Percentiles rank a stretch among this genome's conserved stretches.
These are phyloP conservation scores for Caenorhabditis angaria DNA, from an alignment of 2,888 invertebrate genomes.

Conservation along the genomic window DNA sequence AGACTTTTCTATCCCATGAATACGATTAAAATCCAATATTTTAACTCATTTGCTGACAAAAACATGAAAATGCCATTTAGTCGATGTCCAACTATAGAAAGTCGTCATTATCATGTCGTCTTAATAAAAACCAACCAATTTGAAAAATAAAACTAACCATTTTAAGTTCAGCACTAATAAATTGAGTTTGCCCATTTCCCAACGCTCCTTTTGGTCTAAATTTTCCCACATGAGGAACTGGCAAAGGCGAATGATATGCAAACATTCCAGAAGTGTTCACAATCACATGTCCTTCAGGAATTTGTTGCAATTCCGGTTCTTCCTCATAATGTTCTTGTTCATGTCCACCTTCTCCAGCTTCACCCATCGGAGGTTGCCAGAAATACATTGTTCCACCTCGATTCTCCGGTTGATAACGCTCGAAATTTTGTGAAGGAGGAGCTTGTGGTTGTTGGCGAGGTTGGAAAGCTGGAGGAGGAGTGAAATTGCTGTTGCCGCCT, in stretches of 20 bases:
- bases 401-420: conserved; percentile 30
- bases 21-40: too few species aligned
- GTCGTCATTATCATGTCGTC: neutral
- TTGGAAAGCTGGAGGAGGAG: conserved; percentile 10
- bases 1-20: too few species aligned
- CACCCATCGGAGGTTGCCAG: conserved; percentile 14
- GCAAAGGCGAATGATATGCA: conserved; percentile 45
- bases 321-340: conserved; percentile 14
- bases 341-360: conserved; percentile 3
- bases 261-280: conserved; percentile 44
- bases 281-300: conserved; percentile 24
- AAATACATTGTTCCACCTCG: conserved; percentile 54
- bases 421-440: neutral
- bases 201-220: conserved; percentile 53
- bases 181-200: conserved; percentile 49
- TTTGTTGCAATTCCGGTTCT: conserved; percentile 13
- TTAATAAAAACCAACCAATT: too few species aligned
- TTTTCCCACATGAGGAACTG: conserved; percentile 44
- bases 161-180: conserved; percentile 53
- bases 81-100: too few species aligned
- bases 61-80: too few species aligned
- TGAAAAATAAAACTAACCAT: neutral
- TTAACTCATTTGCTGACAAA: too few species aligned
- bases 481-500: too few species aligned
- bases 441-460: conserved; percentile 14